Evolutionary conservation across 2,888 invertebrate species (phyloP).

Genomic region (Creontiades dilutus): DNA sequence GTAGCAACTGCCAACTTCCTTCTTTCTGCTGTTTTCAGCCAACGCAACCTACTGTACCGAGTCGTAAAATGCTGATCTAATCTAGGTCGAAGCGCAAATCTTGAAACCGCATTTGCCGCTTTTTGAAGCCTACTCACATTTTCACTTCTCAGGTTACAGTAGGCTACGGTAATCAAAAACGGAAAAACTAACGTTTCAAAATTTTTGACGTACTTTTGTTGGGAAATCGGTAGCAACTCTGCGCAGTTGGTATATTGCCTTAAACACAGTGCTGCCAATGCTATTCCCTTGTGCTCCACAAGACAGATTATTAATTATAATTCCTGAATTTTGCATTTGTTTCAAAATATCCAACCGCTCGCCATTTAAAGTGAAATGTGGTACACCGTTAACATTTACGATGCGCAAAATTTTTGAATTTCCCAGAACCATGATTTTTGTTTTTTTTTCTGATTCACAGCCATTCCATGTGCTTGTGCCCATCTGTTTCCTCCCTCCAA

Average conservation of each 20-base stretch:
- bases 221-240: background rate
- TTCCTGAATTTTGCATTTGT: background rate
- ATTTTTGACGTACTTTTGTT: background rate
- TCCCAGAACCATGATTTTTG: background rate
- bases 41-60: too few species aligned
- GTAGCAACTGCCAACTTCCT: too few species aligned
- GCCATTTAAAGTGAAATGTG: background rate
- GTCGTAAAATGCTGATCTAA: conserved; percentile 6
- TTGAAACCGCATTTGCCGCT: background rate
- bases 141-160: background rate
- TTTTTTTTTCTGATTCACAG: background rate
- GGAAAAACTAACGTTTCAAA: background rate
- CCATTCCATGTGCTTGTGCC: background rate
- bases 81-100: background rate
- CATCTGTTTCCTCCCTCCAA: background rate
- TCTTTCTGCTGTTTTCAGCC: too few species aligned
- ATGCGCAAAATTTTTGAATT: background rate
- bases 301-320: background rate
- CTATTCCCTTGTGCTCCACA: background rate
- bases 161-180: background rate
- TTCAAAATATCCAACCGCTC: background rate
- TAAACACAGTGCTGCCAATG: background rate
- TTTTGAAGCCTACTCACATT: background rate
- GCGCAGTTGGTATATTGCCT: background rate
- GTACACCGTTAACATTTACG: background rate